phyloP scores from a whole-genome alignment of 1,140 invertebrate genomes.

The Drosophila pectinifera region DNA sequence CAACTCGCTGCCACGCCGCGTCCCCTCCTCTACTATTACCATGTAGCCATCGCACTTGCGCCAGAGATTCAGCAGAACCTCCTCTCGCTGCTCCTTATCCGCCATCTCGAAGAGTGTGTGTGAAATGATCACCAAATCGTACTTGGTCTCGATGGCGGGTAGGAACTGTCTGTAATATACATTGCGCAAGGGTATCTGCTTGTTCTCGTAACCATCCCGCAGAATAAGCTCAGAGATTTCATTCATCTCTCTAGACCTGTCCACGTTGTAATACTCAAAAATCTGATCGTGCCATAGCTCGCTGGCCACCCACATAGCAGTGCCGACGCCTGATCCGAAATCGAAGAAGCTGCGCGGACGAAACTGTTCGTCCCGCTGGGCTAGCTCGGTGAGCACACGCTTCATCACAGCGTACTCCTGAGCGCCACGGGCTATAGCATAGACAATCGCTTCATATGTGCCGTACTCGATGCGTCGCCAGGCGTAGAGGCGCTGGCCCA shows the following conservation, averaged over 20 bases:
- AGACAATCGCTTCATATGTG: slow-evolving; percentile 87
- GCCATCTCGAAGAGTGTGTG: slow-evolving; percentile 93
- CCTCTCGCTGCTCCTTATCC: slow-evolving; percentile 88
- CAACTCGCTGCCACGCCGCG: slow-evolving; percentile 91
- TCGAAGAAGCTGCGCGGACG: slow-evolving; percentile 92
- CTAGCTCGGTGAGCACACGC: slow-evolving; percentile 91
- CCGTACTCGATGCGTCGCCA: slow-evolving; percentile 91
- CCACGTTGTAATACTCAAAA: slow-evolving; percentile 93
- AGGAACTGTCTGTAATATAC: slow-evolving; percentile 93
- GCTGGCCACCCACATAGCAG: slow-evolving; percentile 92
- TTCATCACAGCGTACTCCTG: slow-evolving; percentile 91
- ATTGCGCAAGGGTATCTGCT: slow-evolving; percentile 86
- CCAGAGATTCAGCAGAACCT: slow-evolving; percentile 92
- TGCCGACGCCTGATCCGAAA: slow-evolving; percentile 95
- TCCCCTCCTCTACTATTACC: slow-evolving; percentile 94
- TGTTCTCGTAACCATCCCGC: slow-evolving; percentile 87
- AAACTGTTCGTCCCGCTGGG: slow-evolving; percentile 88
- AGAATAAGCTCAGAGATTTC: slow-evolving; percentile 91
- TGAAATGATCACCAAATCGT: slow-evolving; percentile 93
- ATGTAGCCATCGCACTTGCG: slow-evolving; percentile 93
- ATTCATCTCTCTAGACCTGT: slow-evolving; percentile 92
- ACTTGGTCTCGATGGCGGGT: slow-evolving; percentile 89
- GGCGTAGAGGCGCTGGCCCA: slow-evolving; percentile 87
- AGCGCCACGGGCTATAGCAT: slow-evolving; percentile 89
- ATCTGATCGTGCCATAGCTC: slow-evolving; percentile 89